Base-by-base conservation (phyloP, 2,113 vertebrate genomes). In the Istiophorus platypterus region DNA sequence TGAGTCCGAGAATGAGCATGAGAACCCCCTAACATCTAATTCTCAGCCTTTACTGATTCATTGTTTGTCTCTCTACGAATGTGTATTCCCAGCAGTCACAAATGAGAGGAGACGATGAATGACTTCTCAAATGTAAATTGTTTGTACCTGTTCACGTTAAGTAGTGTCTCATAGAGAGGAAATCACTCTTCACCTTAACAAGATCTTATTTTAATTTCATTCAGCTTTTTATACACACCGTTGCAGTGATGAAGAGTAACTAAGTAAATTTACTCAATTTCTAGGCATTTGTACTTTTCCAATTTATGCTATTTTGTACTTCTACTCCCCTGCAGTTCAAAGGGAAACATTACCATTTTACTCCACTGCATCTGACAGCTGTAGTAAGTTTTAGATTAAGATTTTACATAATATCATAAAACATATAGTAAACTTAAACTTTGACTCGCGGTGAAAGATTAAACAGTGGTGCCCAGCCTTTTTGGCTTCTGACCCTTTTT, bases 1-100 rank as follows among this genome's bases (percentile, higher is more conserved):
- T n/a, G 66, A 81, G 69, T 72, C 34, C 34, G 78, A 59, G n/a
- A 76, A 85, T 47, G 73, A 86, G 81, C 57, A n/a, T 77, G 76
- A 90, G 80, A 90, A 88, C 45, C 26, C 39, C 12, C 13, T 20
- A 58, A 63, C 54, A 24, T 74, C 39, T 64, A 52, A 76, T 61
- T 56, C 69, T 87, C 61, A 34, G 56, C 67, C 49, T 31, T 66
- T 27, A 45, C 58, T 72, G 76, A 79, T 56, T 80, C 69, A 41
- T 64, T 83, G 69, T 90, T 69, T 59, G 10, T 49, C 26, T 31
- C 27, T 22, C 20, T 65, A 11, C 41, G 47, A 56, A 69, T 67
- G 39, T 37, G 49, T 2, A 42, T 10, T 63, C 26, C 15, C 26
- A 2, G 29, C 57, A 68, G 20, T 34, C 51, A 14, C 4, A 22